A percentile compares a stretch with the other conserved stretches of the same genome.
Conservation (phyloP, 2,888 invertebrate species). For the Dasypogon diadema region DNA sequence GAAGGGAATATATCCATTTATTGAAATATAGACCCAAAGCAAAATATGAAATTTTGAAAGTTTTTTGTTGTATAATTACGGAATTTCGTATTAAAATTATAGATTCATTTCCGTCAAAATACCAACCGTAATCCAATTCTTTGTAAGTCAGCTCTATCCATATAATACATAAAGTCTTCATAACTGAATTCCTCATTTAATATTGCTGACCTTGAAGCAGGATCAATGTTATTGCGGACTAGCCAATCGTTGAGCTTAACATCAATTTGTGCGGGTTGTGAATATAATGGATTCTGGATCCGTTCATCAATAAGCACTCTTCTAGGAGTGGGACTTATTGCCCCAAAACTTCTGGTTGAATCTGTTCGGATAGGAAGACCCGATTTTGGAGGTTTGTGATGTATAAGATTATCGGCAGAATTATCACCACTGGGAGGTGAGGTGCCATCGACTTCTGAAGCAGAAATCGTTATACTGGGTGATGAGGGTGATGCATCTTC, state of each 20-base stretch:
- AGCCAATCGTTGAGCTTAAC: conserved; percentile 80
- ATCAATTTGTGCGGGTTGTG: conserved; percentile 66
- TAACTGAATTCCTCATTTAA: conserved; percentile 82
- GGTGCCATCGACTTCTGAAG: conserved; percentile 52
- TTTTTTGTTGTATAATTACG: too few relatives aligned
- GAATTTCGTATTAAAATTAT: too few relatives aligned
- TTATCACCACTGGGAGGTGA: conserved; percentile 23
- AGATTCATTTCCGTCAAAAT: conserved; percentile 32
- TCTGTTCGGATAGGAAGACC: conserved; percentile 47
- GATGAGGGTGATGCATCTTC: conserved; percentile 53
- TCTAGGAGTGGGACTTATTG: conserved; percentile 40
- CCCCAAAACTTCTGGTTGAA: neutral
- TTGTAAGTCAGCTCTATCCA: conserved; percentile 85
- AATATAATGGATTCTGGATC: conserved; percentile 43
- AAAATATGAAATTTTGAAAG: too few relatives aligned
- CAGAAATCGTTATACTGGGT: conserved; percentile 40
- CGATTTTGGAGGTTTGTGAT: conserved; percentile 63
- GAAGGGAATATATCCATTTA: conserved; percentile 59
- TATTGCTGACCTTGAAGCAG: conserved; percentile 76
- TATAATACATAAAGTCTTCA: conserved; percentile 81
- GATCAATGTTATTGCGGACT: conserved; percentile 76
- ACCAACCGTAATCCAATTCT: conserved; percentile 81
- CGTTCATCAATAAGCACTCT: conserved; percentile 58
- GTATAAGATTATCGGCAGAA: conserved; percentile 23
- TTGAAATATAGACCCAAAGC: neutral